Evolutionary conservation across 2,888 invertebrate species (phyloP), one percentile per base, ranked within the genome.

Genomic region (Agrochola macilenta): DNA sequence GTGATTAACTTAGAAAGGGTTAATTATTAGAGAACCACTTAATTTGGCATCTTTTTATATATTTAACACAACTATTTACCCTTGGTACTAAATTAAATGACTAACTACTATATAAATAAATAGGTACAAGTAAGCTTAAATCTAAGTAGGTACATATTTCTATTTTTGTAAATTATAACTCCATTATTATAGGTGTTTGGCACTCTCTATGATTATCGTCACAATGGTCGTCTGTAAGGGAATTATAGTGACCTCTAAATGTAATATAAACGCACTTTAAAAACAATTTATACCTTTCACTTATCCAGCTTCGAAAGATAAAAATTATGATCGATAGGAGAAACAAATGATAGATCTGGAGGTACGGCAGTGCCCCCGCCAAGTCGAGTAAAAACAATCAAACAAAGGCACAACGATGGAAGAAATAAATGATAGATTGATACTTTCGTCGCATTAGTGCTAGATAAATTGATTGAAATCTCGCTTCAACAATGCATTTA

Each of bases 281-380:
- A 66, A 80, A n/a, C 57, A 52, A 84, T 84, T 84, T 58, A 30
- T 35, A 35, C 54, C 35, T 70, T 26, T 72, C 64, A 57, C 52
- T 57, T 68, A 58, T 63, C 11, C 2, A 43, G 49, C 7, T 26
- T 9, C 43, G 17, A 66, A 35, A 58, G 8, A 72, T 43, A 58
- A 1, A 73, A 63, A 65, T 68, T 65, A 74, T 85, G 68, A 82
- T 78, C 23, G 68, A 71, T 82, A 23, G 5, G 26, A 69, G 26
- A 69, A 71, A 60, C 12, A 11, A 39, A 49, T 71, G 71, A 85
- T 74, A 35, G 4, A 76, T 76, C 23, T 52, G 9, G 49, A 2
- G 52, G 52, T 23, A 23, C 8, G 20, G 52, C 20, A 52, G 52
- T 8, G 20, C 8, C 20, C 17, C 49, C 49, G 17, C 20, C 49